phyloP scores from a whole-genome alignment of 2,113 vertebrate genomes.

The Seriola dumerili region DNA sequence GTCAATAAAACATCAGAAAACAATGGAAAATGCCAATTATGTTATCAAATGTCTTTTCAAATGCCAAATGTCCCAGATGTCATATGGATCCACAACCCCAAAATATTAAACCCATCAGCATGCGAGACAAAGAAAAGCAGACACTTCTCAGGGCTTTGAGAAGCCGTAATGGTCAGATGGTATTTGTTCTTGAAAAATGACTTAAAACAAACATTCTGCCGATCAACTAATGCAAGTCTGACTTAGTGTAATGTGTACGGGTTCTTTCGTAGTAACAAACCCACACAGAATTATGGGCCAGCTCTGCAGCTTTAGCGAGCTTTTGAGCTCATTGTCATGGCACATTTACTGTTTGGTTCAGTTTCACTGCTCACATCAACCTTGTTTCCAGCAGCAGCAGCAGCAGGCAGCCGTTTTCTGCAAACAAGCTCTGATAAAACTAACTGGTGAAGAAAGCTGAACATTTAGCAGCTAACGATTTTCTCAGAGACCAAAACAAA shows the following conservation, averaged over 20 bases:
- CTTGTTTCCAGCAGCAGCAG: neutral
- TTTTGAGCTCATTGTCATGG: neutral
- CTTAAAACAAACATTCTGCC: neutral
- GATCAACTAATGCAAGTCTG: neutral
- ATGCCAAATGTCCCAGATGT: too few relatives aligned
- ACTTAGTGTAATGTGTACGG: neutral
- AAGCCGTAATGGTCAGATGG: neutral
- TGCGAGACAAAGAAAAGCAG: neutral
- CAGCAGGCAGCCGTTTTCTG: constrained; percentile 4
- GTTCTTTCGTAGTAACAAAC: neutral
- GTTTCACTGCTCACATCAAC: constrained; percentile 5
- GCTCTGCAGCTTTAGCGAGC: neutral
- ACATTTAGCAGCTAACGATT: constrained; percentile 21
- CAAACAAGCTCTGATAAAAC: constrained; percentile 22
- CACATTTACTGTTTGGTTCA: constrained; percentile 17
- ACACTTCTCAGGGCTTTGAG: neutral
- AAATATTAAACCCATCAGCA: neutral
- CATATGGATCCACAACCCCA: too few relatives aligned
- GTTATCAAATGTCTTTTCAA: neutral
- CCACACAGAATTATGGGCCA: constrained; percentile 10
- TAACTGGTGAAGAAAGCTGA: neutral
- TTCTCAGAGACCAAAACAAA: constrained; percentile 11
- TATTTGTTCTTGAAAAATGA: neutral
- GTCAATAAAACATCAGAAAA: neutral
- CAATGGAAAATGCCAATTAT: neutral